Base-by-base conservation (phyloP, 2,797 vertebrate species). In the Ceyx erithaca region DNA sequence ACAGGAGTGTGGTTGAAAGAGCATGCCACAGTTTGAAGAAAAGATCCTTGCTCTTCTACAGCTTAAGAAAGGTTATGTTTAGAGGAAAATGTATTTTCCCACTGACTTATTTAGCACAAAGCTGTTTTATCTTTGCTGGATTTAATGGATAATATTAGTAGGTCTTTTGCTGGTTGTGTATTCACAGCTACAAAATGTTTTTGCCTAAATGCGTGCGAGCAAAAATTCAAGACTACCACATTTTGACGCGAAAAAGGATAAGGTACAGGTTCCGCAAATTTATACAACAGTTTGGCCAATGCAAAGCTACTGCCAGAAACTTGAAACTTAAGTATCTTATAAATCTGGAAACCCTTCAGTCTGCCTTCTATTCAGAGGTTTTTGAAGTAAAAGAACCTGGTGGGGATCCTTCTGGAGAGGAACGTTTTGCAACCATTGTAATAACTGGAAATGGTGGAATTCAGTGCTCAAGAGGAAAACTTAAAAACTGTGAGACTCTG, bases 241-340 rank as follows among this genome's bases (percentile, higher is more conserved):
- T 99, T 91, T 96, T 99, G 95, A 99, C 99, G 4, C 97, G 99
- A 61, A 99, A 99, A 95, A 97, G 99, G 94, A 99, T 99, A 97
- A 98, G 99, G 72, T 99, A 98, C 93, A 98, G 99, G 92, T 99
- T 99, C 97, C 98, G 97, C 87, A 98, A 94, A 96, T 99, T 99
- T 97, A 99, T 99, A 96, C 98, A 98, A 93, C 99, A 99, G 91
- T 99, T 99, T 95, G 97, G 98, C 37, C 98, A 99, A 61, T 99
- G 99, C 97, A 99, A 98, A 97, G 98, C 98, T 90, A 98, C 98
- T 30, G 97, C 98, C 73, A 98, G 98, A 68, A 99, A 99, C 96
- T 98, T 99, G 95, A 99, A 98, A 97, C 98, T 99, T 81, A 99
- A 99, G 75, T 99, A 99, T 96, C 97, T 99, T 94, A 99, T 99